Conservation (phyloP, 2,888 invertebrate genomes). For the Lasiommata megera region DNA sequence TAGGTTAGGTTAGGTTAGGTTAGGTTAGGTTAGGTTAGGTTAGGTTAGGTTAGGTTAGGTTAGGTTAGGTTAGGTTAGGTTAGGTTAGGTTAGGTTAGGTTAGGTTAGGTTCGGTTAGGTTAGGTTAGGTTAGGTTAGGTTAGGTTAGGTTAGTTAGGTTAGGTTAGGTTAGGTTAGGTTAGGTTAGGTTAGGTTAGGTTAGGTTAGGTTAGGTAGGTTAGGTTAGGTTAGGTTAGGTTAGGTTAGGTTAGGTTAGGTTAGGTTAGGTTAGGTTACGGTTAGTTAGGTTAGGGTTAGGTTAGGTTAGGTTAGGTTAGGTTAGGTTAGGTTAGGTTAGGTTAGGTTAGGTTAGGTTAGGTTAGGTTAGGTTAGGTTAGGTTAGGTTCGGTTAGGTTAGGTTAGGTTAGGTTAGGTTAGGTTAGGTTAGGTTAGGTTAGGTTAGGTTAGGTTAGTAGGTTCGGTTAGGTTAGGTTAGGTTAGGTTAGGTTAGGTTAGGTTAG, state of each 20-base stretch:
- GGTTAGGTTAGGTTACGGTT: background rate
- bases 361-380: no score
- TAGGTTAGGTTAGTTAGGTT: slow-evolving; percentile 6
- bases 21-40: slow-evolving; percentile 19
- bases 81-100: slow-evolving; percentile 6
- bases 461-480: slow-evolving; percentile 19
- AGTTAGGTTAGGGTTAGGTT: slow-evolving; percentile 4
- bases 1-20: slow-evolving; percentile 21
- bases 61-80: slow-evolving; percentile 7
- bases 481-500: slow-evolving; percentile 8
- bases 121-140: no score
- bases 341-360: slow-evolving; percentile 5
- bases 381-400: no score
- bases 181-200: slow-evolving; percentile 6
- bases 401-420: no score
- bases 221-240: slow-evolving; percentile 6
- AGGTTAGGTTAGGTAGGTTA: slow-evolving; percentile 3
- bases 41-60: slow-evolving; percentile 21
- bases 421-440: slow-evolving; percentile 18
- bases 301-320: slow-evolving; percentile 6
- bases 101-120: no score
- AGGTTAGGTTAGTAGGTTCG: slow-evolving; percentile 23
- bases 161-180: slow-evolving; percentile 5
- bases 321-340: slow-evolving; percentile 5
- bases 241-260: slow-evolving; percentile 6